Evolutionary conservation across 2,888 invertebrate genomes (phyloP).

Genomic region (Seira sanloemensis): DNA sequence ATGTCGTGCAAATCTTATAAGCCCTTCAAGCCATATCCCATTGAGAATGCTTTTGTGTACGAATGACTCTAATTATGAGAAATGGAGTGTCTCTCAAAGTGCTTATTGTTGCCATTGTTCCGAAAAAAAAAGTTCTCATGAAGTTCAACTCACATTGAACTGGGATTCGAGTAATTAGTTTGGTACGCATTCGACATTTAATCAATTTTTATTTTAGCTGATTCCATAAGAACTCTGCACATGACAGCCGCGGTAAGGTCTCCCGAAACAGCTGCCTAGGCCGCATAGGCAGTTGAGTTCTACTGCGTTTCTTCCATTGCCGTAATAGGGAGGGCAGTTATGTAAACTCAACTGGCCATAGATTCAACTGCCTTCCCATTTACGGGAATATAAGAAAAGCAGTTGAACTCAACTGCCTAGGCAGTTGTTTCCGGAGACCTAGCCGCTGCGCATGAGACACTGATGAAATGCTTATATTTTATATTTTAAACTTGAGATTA

Average conservation of each 20-base stretch:
- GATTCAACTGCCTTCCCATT: no score
- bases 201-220: neutral
- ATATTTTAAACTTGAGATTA: no score
- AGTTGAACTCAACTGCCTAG: no score
- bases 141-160: no score
- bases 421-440: no score
- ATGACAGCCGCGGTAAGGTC: neutral
- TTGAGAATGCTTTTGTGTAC: neutral
- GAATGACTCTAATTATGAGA: neutral
- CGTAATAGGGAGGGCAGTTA: no score
- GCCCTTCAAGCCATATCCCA: neutral
- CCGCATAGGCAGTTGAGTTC: neutral
- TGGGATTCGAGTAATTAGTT: no score
- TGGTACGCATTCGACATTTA: neutral
- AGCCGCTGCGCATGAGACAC: no score
- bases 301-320: neutral
- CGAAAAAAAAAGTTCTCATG: neutral
- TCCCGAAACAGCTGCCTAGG: neutral
- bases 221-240: neutral
- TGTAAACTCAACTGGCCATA: no score
- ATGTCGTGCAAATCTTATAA: neutral
- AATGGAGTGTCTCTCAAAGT: neutral
- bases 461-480: no score
- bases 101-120: neutral
- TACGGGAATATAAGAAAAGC: no score